phyloP scores from a whole-genome alignment of 2,113 vertebrate genomes.

The Ovis canadensis region DNA sequence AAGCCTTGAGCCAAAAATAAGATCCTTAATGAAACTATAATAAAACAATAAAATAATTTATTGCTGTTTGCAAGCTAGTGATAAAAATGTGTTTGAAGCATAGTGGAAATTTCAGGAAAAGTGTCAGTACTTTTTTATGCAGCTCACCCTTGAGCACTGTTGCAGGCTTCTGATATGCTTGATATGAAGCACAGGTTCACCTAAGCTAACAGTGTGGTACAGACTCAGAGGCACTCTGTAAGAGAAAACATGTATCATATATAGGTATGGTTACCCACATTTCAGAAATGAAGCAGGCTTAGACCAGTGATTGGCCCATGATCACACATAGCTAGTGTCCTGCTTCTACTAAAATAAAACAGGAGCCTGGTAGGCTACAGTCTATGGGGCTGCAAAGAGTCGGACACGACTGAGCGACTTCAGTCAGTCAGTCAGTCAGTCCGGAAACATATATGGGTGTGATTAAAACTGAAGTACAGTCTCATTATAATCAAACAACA shows the following conservation, averaged over 20 bases:
- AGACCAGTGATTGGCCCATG: background rate
- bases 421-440: too few species aligned
- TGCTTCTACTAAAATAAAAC: background rate
- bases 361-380: background rate
- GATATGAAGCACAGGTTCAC: background rate
- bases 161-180: background rate
- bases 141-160: background rate
- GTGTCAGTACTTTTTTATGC: background rate
- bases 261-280: background rate
- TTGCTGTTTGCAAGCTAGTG: background rate
- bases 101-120: background rate
- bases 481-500: background rate
- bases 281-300: background rate
- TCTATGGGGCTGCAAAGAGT: too few species aligned
- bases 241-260: background rate
- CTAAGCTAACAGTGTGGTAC: background rate
- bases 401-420: too few species aligned
- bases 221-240: background rate
- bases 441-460: background rate
- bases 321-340: background rate
- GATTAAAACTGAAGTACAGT: background rate
- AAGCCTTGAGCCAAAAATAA: background rate
- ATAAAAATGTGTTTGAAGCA: background rate
- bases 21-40: background rate
- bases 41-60: background rate